A percentile compares a stretch with the other conserved stretches of the same genome.
Conservation (phyloP, 2,797 vertebrate species). For the Anguilla megastoma region DNA sequence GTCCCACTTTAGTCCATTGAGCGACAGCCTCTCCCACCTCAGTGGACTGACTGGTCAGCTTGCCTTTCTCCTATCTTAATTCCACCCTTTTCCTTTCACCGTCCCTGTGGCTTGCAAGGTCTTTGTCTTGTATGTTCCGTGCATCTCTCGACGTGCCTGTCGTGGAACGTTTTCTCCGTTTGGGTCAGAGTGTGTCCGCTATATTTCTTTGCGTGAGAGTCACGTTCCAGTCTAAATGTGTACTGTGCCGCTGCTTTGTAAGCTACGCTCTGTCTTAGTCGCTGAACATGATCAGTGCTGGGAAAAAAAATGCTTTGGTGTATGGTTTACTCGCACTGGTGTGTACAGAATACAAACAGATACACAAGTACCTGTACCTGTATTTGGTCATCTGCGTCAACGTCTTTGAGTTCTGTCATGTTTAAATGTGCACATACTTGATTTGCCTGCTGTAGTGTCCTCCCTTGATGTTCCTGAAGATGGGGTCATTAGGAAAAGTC, state of each 20-base stretch:
- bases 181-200: not conserved
- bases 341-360: too few species aligned
- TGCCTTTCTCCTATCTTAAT: constrained; percentile 53
- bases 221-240: not conserved
- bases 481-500: constrained; percentile 81
- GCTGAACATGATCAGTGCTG: not conserved
- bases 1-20: constrained; percentile 68
- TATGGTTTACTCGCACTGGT: not conserved
- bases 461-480: constrained; percentile 73
- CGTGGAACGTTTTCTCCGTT: not conserved
- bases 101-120: not conserved
- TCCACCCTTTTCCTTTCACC: not conserved
- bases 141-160: constrained; percentile 21
- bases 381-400: not conserved
- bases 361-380: not conserved
- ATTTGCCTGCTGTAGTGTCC: constrained; percentile 69
- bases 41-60: constrained; percentile 85
- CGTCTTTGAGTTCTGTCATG: not conserved
- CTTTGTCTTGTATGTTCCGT: constrained; percentile 6
- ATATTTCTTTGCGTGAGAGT: not conserved
- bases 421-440: not conserved
- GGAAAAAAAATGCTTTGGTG: not conserved
- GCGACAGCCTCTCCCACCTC: constrained; percentile 86
- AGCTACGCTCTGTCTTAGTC: not conserved
- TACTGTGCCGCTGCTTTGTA: not conserved